Evolutionary conservation across 1,140 invertebrate species (phyloP), one percentile per base, ranked within the genome.

Genomic region (Babylonia areolata): DNA sequence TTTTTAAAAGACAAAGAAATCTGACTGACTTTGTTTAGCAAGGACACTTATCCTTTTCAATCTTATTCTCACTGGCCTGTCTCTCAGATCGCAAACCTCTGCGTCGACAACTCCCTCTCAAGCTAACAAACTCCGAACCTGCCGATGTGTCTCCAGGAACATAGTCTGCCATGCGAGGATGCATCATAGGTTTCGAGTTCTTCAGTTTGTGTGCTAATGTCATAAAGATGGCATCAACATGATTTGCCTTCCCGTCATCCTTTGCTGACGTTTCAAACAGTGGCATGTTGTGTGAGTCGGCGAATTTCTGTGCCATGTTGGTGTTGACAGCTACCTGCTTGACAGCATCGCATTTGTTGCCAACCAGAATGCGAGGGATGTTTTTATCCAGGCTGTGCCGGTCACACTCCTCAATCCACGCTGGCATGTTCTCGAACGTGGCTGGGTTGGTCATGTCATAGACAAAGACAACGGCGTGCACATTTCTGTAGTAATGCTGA

Each of bases 211-310:
- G 97, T n/a, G 97, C 97, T 33, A 98, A 92, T 0, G 97, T 97
- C 95, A 97, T 95, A 92, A 98, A 98, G 90, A 98, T 97, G 0
- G 97, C 96, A 92, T 97, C 97, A 37, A 98, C 96, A 93, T 97
- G 97, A 93, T 97, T 96, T 87, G 96, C 96, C 90, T 97, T 96
- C 15, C 95, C 96, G 90, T 97, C 97, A 91, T 97, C 95, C 87
- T 96, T 95, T 0, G 97, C 97, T 23, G 97, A 97, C 17, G 97
- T 97, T 94, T 97, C 97, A 94, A 97, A 97, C 64, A 97, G 93
- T 94, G 94, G 96, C 96, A 97, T 97, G 86, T 96, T 95, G 94
- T 97, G 95, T 78, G 95, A 94, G 92, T 97, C 97, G 9, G 97
- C 97, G 93, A 97, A 96, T 81, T 96, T 95, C 93, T 94, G 94